Base-by-base conservation (phyloP, 2,888 invertebrate genomes). In the Resseliella maxima region DNA sequence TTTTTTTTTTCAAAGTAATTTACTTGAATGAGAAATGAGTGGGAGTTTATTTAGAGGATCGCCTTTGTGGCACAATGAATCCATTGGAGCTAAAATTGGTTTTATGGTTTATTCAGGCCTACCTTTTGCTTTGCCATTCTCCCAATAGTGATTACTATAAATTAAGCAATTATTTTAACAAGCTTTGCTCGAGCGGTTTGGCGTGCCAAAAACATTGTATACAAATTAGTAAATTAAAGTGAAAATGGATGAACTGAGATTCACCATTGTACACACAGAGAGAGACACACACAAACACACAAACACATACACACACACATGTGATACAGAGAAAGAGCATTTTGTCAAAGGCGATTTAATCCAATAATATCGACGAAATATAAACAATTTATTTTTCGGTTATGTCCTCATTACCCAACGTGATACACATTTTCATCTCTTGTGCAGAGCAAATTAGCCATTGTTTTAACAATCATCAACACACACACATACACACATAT, bases 341-440 rank as follows among this genome's bases (percentile, higher is more conserved):
- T 15, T 72, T 72, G 72, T 1, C 72, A 72, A 31, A 27, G 35
- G 72, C 72, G 72, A 72, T 72, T 72, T 72, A 72, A 72, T 72
- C 72, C 72, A 72, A 72, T 72, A 72, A 72, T 72, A 72, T 72
- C 72, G 72, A 72, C 72, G 31, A 72, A 72, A 72, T 72, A 31
- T 72, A 72, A 72, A 72, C 72, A 72, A 72, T 72, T 35, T 72
- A 72, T 72, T 72, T 72, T 72, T 72, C 72, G 72, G 72, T 31
- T 72, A 35, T 15, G 72, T 72, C 0, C n/a, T 24, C 59, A 59
- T 59, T 31, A 72, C 72, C 0, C 21, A 50, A 50, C 15, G 50
- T 50, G 21, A 18, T 59, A n/a, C 3, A 24, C 59, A 2, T 8
- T 31, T 72, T 31, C 31, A 31, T 31, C 72, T 31, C 10, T 72